Evolutionary conservation across 2,113 vertebrate genomes (phyloP).

Genomic region (Plestiodon gilberti): DNA sequence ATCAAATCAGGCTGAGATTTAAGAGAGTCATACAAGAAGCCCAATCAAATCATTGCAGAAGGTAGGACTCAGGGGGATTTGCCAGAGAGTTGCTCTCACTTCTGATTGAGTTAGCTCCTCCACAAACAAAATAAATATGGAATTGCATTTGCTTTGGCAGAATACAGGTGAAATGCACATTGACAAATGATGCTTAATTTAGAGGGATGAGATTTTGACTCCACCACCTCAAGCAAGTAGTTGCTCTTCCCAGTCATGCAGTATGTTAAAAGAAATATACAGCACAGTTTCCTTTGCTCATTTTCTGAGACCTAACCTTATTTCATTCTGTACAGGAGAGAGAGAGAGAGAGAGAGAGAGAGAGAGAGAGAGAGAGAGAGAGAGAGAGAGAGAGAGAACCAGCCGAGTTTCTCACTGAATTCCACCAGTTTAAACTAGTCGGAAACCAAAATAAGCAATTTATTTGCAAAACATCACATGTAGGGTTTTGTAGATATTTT

Average conservation of each 20-base stretch:
- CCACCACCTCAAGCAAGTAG: slow-evolving; percentile 30
- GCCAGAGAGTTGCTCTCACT: slow-evolving; percentile 32
- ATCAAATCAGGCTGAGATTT: slow-evolving; percentile 52
- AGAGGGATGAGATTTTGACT: slow-evolving; percentile 51
- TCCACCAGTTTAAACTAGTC: background rate
- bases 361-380: no score
- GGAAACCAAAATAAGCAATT: background rate
- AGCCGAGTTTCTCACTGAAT: background rate
- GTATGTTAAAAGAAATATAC: slow-evolving; percentile 15
- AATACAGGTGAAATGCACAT: slow-evolving; percentile 25
- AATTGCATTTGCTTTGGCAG: slow-evolving; percentile 40
- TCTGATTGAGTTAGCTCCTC: slow-evolving; percentile 33
- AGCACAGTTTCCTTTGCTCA: background rate
- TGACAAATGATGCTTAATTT: slow-evolving; percentile 47
- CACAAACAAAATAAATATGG: slow-evolving; percentile 45
- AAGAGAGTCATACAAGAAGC: slow-evolving; percentile 31
- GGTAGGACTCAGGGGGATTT: slow-evolving; percentile 24
- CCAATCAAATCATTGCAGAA: slow-evolving; percentile 42
- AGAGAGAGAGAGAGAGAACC: background rate
- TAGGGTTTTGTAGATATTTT: background rate
- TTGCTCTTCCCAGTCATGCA: slow-evolving; percentile 38
- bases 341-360: background rate
- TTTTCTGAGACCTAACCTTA: background rate
- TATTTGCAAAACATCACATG: background rate
- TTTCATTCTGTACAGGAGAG: slow-evolving; percentile 1